phyloP scores from a whole-genome alignment of 2,113 vertebrate genomes.

The Festucalex cinctus region DNA sequence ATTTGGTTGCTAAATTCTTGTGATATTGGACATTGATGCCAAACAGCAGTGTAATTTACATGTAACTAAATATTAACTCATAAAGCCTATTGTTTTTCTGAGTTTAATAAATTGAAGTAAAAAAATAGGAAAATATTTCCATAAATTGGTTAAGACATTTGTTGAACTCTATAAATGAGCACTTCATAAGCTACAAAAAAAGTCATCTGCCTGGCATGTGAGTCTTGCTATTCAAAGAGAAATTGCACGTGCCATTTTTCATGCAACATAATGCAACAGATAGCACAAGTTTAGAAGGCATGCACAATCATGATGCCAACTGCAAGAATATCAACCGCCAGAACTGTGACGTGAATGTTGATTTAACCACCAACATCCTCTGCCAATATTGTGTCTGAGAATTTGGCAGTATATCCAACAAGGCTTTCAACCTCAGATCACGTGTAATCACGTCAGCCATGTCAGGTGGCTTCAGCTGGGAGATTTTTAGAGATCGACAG shows the following conservation, averaged over 20 bases:
- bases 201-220: background rate
- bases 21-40: background rate
- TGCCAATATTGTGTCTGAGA: background rate
- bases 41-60: background rate
- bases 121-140: background rate
- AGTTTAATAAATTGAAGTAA: background rate
- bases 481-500: background rate
- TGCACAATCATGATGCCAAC: background rate
- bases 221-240: too few relatives aligned
- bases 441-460: background rate
- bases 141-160: background rate
- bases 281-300: background rate
- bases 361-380: background rate
- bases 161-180: background rate
- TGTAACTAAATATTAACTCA: background rate
- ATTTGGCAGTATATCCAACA: background rate
- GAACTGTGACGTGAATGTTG: background rate
- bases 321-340: too few relatives aligned
- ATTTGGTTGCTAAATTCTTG: too few relatives aligned
- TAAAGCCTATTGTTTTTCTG: background rate
- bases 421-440: background rate
- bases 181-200: background rate
- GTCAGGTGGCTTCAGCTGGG: background rate
- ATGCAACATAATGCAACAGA: background rate
- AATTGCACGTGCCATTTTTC: too few relatives aligned